Base-by-base conservation (phyloP, 2,797 vertebrate species). In the Sebastes umbrosus region DNA sequence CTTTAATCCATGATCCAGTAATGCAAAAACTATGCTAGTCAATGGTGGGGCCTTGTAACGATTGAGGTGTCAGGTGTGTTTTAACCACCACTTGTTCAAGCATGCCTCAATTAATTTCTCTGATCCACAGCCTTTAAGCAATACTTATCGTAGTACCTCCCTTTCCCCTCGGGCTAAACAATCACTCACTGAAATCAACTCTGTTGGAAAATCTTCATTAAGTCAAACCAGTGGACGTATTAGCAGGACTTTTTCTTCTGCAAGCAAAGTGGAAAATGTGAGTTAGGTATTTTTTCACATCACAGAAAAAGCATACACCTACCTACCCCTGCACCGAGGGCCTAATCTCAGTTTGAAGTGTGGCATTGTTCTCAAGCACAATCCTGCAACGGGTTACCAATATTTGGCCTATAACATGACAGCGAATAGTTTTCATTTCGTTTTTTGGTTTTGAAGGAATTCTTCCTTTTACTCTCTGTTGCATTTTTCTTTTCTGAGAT, bases 11-110 rank as follows among this genome's bases (percentile, higher is more conserved):
- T 86, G 77, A 92, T 82, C 91, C 92, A 93, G 91, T 88, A 86
- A 92, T 93, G 92, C 92, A 94, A 93, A 94, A 94, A 91, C 69
- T 34, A 82, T 89, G 86, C 84, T 91, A 36, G 86, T 90, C 75
- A 82, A 72, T 74, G 86, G 79, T 77, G 85, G 87, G 86, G 88
- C 88, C 83, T 92, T 87, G 80, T 87, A 78, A 75, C 22, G 14
- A 73, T 64, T 16, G 18, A 79, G 81, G 75, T 79, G 69, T 77
- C 13, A 20, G 75, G 80, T 64, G 63, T 73, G 81, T 82, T 81
- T 88, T 29, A 79, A 71, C 66, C 74, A 63, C 87, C 84, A 69
- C 76, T 66, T 82, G 67, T 86, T 89, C 83, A 72, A 88, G 84
- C 84, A 86, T 68, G 86, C 86, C 87, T 90, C 86, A 69, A 29